Evolutionary conservation across 64 coral and sea anemone species (phyloP).

Genomic region (Montipora efflorescens): DNA sequence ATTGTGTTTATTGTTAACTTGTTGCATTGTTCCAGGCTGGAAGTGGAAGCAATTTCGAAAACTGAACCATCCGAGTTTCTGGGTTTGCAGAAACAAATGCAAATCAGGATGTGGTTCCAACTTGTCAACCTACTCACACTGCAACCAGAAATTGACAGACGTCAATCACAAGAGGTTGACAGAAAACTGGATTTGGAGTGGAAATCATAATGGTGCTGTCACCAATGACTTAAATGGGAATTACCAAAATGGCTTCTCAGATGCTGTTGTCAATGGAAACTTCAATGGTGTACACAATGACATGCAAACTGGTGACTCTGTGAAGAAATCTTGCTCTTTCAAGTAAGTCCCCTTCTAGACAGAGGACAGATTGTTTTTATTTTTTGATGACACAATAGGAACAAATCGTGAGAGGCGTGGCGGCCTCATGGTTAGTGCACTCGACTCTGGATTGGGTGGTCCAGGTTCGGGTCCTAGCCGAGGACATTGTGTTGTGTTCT

Average conservation of each 20-base stretch:
- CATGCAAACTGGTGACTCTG: background rate
- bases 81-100: slow-evolving; percentile 55
- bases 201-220: background rate
- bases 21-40: slow-evolving; percentile 31
- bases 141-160: slow-evolving; percentile 28
- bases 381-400: no score
- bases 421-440: no score
- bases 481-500: no score
- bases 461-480: no score
- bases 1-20: background rate
- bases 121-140: slow-evolving; percentile 63
- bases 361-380: background rate
- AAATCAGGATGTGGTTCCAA: slow-evolving; percentile 57
- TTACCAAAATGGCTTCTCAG: background rate
- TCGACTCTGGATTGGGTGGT: no score
- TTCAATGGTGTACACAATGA: background rate
- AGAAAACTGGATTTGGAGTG: background rate
- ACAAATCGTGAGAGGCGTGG: background rate
- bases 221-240: background rate
- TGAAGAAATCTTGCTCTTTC: background rate
- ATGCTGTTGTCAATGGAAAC: background rate
- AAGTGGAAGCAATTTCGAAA: slow-evolving; percentile 54
- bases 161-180: slow-evolving; percentile 14
- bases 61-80: slow-evolving; percentile 55
- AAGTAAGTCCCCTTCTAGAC: background rate